Evolutionary conservation across 2,113 vertebrate species (phyloP).

Genomic region (Urocolius indicus): DNA sequence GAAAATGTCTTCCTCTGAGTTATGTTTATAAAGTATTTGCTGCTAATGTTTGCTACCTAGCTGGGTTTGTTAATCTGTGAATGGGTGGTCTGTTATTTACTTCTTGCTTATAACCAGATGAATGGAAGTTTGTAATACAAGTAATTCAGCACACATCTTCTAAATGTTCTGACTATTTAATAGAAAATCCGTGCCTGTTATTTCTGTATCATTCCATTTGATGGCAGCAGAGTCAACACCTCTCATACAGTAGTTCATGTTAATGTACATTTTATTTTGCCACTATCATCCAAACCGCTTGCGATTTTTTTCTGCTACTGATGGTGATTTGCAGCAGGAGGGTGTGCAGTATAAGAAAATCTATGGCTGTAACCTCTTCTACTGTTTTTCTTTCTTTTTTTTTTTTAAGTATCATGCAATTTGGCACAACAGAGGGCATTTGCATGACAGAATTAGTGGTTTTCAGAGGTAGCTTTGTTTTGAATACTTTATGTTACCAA

Average conservation of each 20-base stretch:
- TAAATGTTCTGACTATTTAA: background rate
- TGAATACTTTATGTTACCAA: background rate
- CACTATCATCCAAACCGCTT: background rate
- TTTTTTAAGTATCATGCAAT: background rate
- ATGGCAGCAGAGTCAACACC: slow-evolving; percentile 18
- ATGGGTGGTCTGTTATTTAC: background rate
- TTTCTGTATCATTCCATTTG: background rate
- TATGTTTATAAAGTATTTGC: background rate
- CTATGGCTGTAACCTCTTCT: background rate
- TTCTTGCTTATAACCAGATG: background rate
- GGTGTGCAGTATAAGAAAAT: background rate
- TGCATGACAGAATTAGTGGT: background rate
- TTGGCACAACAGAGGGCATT: background rate
- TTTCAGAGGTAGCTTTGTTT: background rate
- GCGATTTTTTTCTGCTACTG: background rate
- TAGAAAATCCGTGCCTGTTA: background rate
- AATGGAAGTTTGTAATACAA: background rate
- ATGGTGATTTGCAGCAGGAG: background rate
- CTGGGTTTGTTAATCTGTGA: background rate
- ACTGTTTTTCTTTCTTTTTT: background rate
- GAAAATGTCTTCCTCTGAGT: background rate
- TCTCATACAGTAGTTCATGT: background rate
- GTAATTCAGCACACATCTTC: background rate
- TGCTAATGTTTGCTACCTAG: background rate
- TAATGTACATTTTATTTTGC: background rate